These are phyloP conservation scores for Drosophila helvetica DNA, from an alignment of 2,888 invertebrate genomes.

Conservation along the genomic window DNA sequence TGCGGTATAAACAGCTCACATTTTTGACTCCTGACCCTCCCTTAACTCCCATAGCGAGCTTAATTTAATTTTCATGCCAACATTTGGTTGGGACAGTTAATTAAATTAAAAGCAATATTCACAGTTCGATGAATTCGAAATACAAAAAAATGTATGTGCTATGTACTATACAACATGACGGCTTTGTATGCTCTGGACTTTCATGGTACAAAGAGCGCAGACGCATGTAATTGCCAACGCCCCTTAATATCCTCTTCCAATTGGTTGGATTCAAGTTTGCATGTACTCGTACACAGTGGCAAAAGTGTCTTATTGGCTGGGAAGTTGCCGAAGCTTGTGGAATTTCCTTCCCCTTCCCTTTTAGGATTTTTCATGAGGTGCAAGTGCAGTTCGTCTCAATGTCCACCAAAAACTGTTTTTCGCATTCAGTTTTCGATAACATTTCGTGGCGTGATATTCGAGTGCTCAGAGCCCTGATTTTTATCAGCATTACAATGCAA, in stretches of 20 bases:
- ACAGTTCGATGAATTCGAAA: constrained; percentile 68
- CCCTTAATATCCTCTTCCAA: background rate
- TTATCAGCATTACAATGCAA: background rate
- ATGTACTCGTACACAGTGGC: background rate
- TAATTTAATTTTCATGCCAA: constrained; percentile 58
- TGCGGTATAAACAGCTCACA: background rate
- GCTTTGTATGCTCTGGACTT: constrained; percentile 27
- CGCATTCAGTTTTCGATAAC: constrained; percentile 55
- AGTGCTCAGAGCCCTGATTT: constrained; percentile 22
- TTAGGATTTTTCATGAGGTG: background rate
- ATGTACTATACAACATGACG: constrained; percentile 35
- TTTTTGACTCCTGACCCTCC: constrained; percentile 6
- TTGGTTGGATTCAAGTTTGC: background rate
- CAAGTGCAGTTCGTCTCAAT: constrained; percentile 4
- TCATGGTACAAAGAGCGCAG: background rate
- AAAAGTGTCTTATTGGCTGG: background rate
- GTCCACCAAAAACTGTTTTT: constrained; percentile 35
- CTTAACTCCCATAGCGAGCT: constrained; percentile 15
- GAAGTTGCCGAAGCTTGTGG: background rate
- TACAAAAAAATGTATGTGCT: constrained; percentile 56
- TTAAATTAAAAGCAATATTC: constrained; percentile 74
- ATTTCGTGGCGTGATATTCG: constrained; percentile 52
- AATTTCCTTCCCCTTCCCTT: background rate
- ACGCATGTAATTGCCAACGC: background rate
- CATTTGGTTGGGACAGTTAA: constrained; percentile 59